A percentile compares a stretch with the other conserved stretches of the same genome.
These are phyloP conservation scores for Eurytoma adleriae DNA, from an alignment of 2,888 invertebrate species.

Conservation along the genomic window DNA sequence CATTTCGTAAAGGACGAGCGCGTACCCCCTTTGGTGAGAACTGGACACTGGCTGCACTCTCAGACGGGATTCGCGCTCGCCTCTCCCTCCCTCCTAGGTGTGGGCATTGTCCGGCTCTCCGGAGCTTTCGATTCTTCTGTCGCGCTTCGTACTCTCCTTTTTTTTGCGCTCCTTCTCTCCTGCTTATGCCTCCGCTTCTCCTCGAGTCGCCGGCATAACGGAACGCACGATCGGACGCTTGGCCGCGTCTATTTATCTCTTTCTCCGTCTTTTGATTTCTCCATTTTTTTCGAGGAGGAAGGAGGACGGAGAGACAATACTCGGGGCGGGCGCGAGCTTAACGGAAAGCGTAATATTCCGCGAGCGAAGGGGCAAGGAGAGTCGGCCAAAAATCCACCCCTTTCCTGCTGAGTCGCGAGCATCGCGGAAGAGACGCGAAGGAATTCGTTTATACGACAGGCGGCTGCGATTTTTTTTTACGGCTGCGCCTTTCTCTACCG, in stretches of 20 bases:
- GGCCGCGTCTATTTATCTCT: constrained; percentile 8
- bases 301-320: background rate
- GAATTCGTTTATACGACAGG: constrained; percentile 6
- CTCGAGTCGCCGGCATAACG: constrained; percentile 4
- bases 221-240: constrained; percentile 1
- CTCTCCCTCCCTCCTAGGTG: constrained; percentile 14
- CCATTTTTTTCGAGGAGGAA: background rate
- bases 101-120: constrained; percentile 50
- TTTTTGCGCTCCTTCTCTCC: constrained; percentile 1
- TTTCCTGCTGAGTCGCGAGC: constrained; percentile 10
- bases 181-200: background rate
- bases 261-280: constrained; percentile 13
- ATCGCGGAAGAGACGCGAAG: constrained; percentile 15
- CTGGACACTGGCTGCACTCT: constrained; percentile 70
- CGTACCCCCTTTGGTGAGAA: constrained; percentile 70
- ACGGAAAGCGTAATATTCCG: constrained; percentile 47
- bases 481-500: background rate
- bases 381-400: constrained; percentile 19
- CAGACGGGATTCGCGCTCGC: constrained; percentile 59
- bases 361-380: background rate
- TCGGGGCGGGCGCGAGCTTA: constrained; percentile 23
- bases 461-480: constrained; percentile 3
- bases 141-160: constrained; percentile 10
- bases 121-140: constrained; percentile 49
- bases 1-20: constrained; percentile 26